A percentile compares a stretch with the other conserved stretches of the same genome.
phyloP scores from a whole-genome alignment of 1,140 invertebrate species.

The Formica selysi region DNA sequence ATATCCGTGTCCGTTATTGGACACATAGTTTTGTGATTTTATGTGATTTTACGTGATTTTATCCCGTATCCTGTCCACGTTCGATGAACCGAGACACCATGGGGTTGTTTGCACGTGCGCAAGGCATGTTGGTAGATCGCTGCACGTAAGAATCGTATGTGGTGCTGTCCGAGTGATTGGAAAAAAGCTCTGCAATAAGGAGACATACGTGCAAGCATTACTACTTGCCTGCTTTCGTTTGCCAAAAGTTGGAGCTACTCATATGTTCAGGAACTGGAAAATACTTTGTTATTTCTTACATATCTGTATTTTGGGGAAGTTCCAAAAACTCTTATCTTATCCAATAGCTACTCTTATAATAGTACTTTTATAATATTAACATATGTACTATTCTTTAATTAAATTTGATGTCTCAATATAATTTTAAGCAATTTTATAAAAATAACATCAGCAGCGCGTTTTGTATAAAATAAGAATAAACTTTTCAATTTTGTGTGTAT shows the following conservation, averaged over 20 bases:
- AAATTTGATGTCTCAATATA: neutral
- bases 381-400: neutral
- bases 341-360: neutral
- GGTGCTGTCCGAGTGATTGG: conserved; percentile 53
- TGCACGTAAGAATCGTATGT: conserved; percentile 59
- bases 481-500: no score
- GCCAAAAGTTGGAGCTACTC: conserved; percentile 39
- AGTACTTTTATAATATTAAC: neutral
- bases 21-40: conserved; percentile 45
- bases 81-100: conserved; percentile 39
- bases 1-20: conserved; percentile 45
- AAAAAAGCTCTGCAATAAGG: conserved; percentile 43
- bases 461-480: neutral
- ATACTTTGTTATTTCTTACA: conserved; percentile 55
- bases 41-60: neutral
- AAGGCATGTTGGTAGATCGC: conserved; percentile 32
- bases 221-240: conserved; percentile 37
- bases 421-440: conserved; percentile 10
- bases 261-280: conserved; percentile 7
- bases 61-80: conserved; percentile 47
- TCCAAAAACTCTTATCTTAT: conserved; percentile 19
- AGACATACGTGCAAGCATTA: conserved; percentile 54
- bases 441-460: neutral
- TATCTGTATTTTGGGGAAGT: conserved; percentile 19
- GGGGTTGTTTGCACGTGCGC: conserved; percentile 53